These are phyloP conservation scores for Spisula solida DNA, from an alignment of 2,888 invertebrate species.

Conservation along the genomic window DNA sequence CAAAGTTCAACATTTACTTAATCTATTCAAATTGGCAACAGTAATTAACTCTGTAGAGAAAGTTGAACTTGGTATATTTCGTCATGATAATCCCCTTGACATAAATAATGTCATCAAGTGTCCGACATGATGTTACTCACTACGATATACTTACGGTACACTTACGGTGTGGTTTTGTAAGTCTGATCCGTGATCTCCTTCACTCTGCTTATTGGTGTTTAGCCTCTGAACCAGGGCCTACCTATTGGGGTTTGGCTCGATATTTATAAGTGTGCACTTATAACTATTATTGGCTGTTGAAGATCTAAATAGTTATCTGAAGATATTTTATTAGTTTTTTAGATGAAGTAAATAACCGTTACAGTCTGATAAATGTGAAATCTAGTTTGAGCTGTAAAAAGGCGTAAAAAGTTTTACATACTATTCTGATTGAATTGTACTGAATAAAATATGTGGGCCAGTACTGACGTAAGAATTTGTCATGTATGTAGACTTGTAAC, in stretches of 20 bases:
- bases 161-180: background rate
- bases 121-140: background rate
- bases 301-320: no score
- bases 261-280: background rate
- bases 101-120: background rate
- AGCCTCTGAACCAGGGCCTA: background rate
- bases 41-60: conserved; percentile 7
- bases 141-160: background rate
- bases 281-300: background rate
- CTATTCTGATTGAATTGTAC: no score
- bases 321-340: no score
- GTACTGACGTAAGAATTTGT: background rate
- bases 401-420: no score
- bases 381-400: no score
- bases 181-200: no score
- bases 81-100: background rate
- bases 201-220: no score
- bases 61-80: background rate
- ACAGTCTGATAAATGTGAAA: no score
- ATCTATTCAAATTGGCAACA: conserved; percentile 27
- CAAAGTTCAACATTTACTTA: conserved; percentile 45
- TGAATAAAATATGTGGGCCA: background rate
- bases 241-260: background rate
- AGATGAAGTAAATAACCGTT: no score
- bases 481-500: background rate